A percentile compares a stretch with the other conserved stretches of the same genome.
Conservation (phyloP, 2,113 vertebrate species). For the Oncorhynchus kisutch region DNA sequence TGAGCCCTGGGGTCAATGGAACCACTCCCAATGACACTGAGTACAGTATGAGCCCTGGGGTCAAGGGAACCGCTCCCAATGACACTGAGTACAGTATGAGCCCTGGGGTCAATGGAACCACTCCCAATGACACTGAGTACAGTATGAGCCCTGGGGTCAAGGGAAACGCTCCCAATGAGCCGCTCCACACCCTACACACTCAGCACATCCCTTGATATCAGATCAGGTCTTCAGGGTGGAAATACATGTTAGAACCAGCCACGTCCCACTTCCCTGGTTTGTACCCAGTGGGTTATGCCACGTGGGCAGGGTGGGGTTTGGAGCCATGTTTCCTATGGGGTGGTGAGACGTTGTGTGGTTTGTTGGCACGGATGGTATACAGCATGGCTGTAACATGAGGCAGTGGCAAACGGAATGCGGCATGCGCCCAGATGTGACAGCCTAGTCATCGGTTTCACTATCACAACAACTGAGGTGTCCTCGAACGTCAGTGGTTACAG, state of each 20-base stretch:
- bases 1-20: too few species aligned
- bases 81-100: too few species aligned
- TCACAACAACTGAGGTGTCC: conserved; percentile 2
- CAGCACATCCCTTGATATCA: too few species aligned
- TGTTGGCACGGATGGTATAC: conserved; percentile 35
- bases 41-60: too few species aligned
- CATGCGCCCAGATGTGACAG: conserved; percentile 24
- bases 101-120: not conserved
- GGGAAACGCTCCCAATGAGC: not conserved
- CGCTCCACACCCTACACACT: not conserved
- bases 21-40: too few species aligned
- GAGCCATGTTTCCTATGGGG: conserved; percentile 17
- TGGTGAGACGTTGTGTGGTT: conserved; percentile 22
- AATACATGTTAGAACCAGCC: not conserved
- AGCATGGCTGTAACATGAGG: conserved; percentile 54
- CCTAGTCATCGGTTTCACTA: conserved; percentile 15
- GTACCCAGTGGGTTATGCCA: not conserved
- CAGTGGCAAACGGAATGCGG: conserved; percentile 22
- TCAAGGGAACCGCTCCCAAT: too few species aligned
- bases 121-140: not conserved
- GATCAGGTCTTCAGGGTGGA: too few species aligned
- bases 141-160: too few species aligned
- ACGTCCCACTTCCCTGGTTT: not conserved
- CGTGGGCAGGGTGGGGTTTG: not conserved
- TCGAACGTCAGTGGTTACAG: conserved; percentile 16